Base-by-base conservation (phyloP, 2,888 invertebrate genomes). In the Plebejus argus region DNA sequence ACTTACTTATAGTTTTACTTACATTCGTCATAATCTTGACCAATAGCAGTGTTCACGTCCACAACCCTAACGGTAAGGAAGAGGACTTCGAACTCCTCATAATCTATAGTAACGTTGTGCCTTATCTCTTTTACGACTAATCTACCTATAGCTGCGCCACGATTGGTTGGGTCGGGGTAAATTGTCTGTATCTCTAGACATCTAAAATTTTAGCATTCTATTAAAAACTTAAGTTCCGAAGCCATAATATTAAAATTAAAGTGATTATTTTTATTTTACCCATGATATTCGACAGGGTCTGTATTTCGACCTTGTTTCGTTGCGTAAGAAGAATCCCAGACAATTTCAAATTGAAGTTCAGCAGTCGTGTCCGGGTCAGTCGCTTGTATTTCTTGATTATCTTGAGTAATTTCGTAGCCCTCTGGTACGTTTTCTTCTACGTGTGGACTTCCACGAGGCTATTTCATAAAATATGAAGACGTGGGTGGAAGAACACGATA, bases 361-460 rank as follows among this genome's bases (percentile, higher is more conserved):
- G 96, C 95, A 0, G 93, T 93, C 5, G 95, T 94, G 84, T 96
- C 96, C 0, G 94, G 94, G 87, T 96, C 96, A 0, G 89, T 93
- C 1, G 95, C 96, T 5, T 84, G 88, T 79, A 96, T 95, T 76
- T 89, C 87, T 1, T 87, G 81, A 0, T 89, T 86, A 53, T 89
- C 87, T 1, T 87, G 81, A 0, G 89, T 88, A 58, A 96, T 89
- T 76, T 83, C 72, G 72, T 84, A 86, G 0, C 90, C 93, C 10
- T 86, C 85, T 0, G 87, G 85, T 0, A 92, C 91, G 83, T 96
- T 96, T 87, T 96, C 96, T 33, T 93, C 87, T 3, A 96, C 92
- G 78, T 88, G 86, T 0, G 95, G 92, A 79, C 90, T 90, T 71
- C 85, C 84, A 28, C 91, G 88, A 4, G 95, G 95, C 95, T 95